Evolutionary conservation across 1,140 invertebrate species (phyloP), one percentile per base, ranked within the genome.

Genomic region (Chrysoperla carnea): DNA sequence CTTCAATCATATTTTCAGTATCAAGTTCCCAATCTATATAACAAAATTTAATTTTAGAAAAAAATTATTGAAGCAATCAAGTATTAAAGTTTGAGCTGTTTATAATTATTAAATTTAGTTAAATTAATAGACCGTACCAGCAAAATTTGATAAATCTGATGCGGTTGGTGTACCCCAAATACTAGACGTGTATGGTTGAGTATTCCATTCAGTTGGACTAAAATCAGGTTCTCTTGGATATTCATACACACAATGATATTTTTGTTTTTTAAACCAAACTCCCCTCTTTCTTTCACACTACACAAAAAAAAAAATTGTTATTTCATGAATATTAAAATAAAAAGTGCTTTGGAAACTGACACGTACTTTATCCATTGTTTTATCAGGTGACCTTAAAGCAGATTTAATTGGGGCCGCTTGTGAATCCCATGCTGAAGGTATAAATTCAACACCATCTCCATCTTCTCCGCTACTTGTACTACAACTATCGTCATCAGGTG

Each of bases 201-300:
- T 33, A 23, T 48, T 58, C 29, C 54, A 52, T 11, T 56, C 36
- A 28, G 55, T 41, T 0, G 58, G 54, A 52, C 57, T 58, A 41
- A 33, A 11, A 33, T 61, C 58, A 1, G 58, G 58, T 59, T 84
- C 81, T 49, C 78, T 72, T 17, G 82, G 82, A 61, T 86, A 84
- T 54, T 84, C 79, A 56, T 84, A 86, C 33, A 84, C 78, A 52
- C 78, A 81, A 54, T 83, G 79, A 57, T 83, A 82, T 53, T 78
- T 77, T 61, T 84, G 80, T 48, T 80, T 77, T 56, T 86, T 83
- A 64, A 84, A 86, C 58, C 76, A 78, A 28, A 86, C 82, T 49
- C 66, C 58, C 45, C 55, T 70, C 70, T 55, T 70, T 68, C 47
- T 52, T 58, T 46, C 64, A 33, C 61, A 59, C 63, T 50, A 36